Base-by-base conservation (phyloP, 1,140 invertebrate species). In the Sitodiplosis mosellana region DNA sequence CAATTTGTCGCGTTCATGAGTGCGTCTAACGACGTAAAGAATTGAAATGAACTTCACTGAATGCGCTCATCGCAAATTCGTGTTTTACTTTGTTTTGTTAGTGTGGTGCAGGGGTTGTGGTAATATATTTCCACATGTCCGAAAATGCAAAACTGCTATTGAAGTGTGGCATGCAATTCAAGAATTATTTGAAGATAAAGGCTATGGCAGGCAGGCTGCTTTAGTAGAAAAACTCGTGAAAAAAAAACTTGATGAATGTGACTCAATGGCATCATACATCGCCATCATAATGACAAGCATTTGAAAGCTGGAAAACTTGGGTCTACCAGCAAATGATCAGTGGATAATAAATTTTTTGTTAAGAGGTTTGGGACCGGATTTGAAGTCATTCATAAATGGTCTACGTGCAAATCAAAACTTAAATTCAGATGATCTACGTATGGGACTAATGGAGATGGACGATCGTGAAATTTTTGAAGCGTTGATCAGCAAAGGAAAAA, bases 371-470 rank as follows among this genome's bases (percentile, higher is more conserved):
- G 48, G 58, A 8, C 54, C 60, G 36, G 52, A 54, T 45, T 66
- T 48, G 52, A 33, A 42, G 17, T 60, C 63, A 1, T 61, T 65
- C 56, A 58, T 64, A 10, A 63, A 63, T 59, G 59, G 50, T 3
- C 52, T 65, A 2, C 45, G 27, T 10, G 27, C 27, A 27, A 27
- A 27, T 27, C 27, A 27, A 27, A 27, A 27, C 4, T 27, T 10
- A 27, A 27, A 3, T 5, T 27, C 27, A 3, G 27, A 27, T 27
- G 27, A 27, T 5, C 3, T 27, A 5, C 3, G 10, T 3, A 27
- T 27, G 27, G 10, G 10, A 10, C 10, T 27, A 27, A 5, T 27
- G 27, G 27, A 27, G 10, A 5, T 27, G 27, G 3, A 10, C 10
- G 27, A 27, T 5, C 27, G 10, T 3, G 27, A 3, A 10, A 27